Conservation (phyloP, 2,888 invertebrate genomes). For the Dione vanillae region DNA sequence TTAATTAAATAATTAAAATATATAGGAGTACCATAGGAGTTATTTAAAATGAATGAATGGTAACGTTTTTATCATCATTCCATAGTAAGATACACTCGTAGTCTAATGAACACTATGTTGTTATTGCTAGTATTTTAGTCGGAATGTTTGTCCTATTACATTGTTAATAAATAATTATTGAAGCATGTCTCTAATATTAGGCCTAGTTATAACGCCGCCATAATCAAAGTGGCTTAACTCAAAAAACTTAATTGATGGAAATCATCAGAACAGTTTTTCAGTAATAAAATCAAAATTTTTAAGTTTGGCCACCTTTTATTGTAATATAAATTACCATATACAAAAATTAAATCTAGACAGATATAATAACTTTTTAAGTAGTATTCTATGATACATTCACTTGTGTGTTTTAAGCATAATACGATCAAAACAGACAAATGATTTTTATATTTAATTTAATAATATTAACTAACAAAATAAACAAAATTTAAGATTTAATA, state of each 20-base stretch:
- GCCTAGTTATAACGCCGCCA: conserved; percentile 1
- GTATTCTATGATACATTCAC: conserved; percentile 45
- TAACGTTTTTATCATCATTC: no score
- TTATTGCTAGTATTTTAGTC: conserved; percentile 1
- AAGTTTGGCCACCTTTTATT: background rate
- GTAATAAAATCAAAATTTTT: background rate
- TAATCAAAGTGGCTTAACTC: background rate
- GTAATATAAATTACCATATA: background rate
- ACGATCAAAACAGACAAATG: conserved; percentile 64
- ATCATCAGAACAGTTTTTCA: background rate
- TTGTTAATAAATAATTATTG: conserved; percentile 1
- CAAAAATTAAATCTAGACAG: background rate
- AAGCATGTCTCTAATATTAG: conserved; percentile 5
- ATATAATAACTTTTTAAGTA: background rate
- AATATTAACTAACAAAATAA: no score
- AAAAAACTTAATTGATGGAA: background rate
- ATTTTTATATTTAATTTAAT: conserved; percentile 31
- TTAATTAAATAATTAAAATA: background rate
- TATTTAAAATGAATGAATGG: background rate
- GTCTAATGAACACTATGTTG: background rate
- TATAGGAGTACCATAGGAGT: background rate
- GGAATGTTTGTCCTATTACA: background rate
- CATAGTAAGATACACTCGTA: no score
- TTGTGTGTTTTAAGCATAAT: conserved; percentile 61
- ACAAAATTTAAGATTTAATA: no score